Evolutionary conservation across 2,113 vertebrate species (phyloP).

Genomic region (Amblyopsis rosae): DNA sequence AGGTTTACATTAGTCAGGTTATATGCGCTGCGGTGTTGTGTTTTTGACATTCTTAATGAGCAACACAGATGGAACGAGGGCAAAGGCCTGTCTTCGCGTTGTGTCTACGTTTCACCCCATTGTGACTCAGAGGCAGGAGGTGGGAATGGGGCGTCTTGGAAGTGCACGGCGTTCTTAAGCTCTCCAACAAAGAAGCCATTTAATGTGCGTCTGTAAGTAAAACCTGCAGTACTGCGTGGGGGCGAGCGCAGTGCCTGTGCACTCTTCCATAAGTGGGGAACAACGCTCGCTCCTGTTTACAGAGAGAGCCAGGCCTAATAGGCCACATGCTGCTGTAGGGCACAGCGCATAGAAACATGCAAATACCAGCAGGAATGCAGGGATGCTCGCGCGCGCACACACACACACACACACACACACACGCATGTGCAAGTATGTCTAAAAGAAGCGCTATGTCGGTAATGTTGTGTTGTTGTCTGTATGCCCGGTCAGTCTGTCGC

Average conservation of each 20-base stretch:
- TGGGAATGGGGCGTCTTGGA: not conserved
- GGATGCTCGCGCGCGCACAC: not conserved
- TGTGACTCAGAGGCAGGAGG: too few relatives aligned
- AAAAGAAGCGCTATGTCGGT: too few relatives aligned
- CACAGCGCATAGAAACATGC: slow-evolving; percentile 20
- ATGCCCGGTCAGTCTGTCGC: slow-evolving; percentile 4
- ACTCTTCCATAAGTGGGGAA: slow-evolving; percentile 64
- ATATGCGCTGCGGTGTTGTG: slow-evolving; percentile 8
- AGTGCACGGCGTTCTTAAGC: slow-evolving; percentile 44
- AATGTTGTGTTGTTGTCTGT: too few relatives aligned
- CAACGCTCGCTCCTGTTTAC: slow-evolving; percentile 54
- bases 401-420: not conserved
- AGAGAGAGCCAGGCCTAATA: slow-evolving; percentile 39
- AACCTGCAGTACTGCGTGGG: slow-evolving; percentile 49
- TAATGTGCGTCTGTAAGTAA: slow-evolving; percentile 50
- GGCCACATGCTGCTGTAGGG: slow-evolving; percentile 28
- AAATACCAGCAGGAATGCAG: slow-evolving; percentile 8
- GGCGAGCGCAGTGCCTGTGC: slow-evolving; percentile 51
- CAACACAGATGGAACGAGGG: slow-evolving; percentile 9
- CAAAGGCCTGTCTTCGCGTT: slow-evolving; percentile 52
- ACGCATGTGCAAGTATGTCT: too few relatives aligned
- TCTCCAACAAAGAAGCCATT: slow-evolving; percentile 55
- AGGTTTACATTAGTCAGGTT: slow-evolving; percentile 27
- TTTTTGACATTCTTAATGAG: slow-evolving; percentile 25
- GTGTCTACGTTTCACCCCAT: slow-evolving; percentile 4